Conservation (phyloP, 2,113 vertebrate genomes). For the Macrotis lagotis region DNA sequence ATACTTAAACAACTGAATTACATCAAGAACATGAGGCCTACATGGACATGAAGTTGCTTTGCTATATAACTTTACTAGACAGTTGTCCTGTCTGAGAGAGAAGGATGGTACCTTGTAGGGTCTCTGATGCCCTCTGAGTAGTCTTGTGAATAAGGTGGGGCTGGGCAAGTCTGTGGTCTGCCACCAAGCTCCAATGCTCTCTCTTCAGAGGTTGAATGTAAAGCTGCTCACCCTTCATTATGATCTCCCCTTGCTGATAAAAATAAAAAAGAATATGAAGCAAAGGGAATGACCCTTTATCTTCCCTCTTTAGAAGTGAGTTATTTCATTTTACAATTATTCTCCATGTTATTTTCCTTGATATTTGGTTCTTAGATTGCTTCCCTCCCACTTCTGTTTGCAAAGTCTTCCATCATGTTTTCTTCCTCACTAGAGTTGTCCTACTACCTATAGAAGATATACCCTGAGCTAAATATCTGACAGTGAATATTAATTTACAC, state of each 20-base stretch:
- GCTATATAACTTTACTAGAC: background rate
- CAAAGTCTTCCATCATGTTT: background rate
- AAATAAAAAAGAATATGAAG: slow-evolving; percentile 49
- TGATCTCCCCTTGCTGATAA: slow-evolving; percentile 73
- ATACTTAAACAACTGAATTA: background rate
- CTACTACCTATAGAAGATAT: background rate
- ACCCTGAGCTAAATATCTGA: background rate
- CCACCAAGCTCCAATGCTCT: slow-evolving; percentile 53
- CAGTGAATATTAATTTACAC: background rate
- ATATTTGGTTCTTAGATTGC: background rate
- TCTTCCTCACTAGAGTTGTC: background rate
- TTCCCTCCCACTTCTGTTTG: background rate
- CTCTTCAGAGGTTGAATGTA: slow-evolving; percentile 71
- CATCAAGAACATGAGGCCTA: background rate
- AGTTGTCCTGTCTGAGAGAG: background rate
- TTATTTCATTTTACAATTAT: background rate
- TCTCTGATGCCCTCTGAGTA: rapidly evolving
- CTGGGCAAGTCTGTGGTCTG: slow-evolving; percentile 4
- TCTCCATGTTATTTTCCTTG: background rate
- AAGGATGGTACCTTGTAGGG: slow-evolving; percentile 54
- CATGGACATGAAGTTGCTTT: background rate
- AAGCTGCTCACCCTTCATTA: slow-evolving; percentile 45
- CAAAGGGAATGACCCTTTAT: background rate
- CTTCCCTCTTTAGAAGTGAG: background rate
- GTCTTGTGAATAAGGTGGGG: slow-evolving; percentile 75